These are phyloP conservation scores for Dichetophora obliterata DNA, from an alignment of 2,888 invertebrate genomes.

Conservation along the genomic window DNA sequence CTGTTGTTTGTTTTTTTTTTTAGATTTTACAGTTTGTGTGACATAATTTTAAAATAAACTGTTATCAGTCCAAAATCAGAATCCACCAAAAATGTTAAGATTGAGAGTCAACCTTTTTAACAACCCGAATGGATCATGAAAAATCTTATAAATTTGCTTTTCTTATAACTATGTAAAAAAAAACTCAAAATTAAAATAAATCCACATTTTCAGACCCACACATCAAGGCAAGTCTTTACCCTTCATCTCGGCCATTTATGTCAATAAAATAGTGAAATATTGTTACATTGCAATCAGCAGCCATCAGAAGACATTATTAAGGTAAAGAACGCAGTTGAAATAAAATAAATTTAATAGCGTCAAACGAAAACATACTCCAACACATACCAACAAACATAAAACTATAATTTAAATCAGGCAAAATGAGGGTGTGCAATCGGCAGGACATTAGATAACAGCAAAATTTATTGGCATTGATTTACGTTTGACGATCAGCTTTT, in stretches of 20 bases:
- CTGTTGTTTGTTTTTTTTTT: no score
- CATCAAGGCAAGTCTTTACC: background rate
- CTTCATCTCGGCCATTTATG: constrained; percentile 14
- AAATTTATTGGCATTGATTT: constrained; percentile 57
- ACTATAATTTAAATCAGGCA: constrained; percentile 51
- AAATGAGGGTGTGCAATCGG: constrained; percentile 54
- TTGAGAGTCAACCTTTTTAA: no score
- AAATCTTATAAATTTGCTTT: background rate
- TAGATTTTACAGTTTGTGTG: no score
- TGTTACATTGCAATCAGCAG: constrained; percentile 49
- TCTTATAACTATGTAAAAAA: background rate
- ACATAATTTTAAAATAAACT: no score
- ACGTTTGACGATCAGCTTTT: constrained; percentile 52
- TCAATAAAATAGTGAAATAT: constrained; percentile 46
- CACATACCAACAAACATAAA: constrained; percentile 3
- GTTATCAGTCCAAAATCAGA: no score
- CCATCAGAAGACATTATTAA: constrained; percentile 54
- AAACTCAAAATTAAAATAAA: background rate
- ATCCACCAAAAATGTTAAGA: no score
- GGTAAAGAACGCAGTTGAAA: constrained; percentile 38
- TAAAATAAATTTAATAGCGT: constrained; percentile 43
- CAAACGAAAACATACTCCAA: constrained; percentile 27
- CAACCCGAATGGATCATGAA: background rate
- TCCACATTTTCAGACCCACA: background rate
- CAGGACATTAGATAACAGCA: constrained; percentile 54